Base-by-base conservation (phyloP, 2,888 invertebrate species). In the Lamellibrachia columna region DNA sequence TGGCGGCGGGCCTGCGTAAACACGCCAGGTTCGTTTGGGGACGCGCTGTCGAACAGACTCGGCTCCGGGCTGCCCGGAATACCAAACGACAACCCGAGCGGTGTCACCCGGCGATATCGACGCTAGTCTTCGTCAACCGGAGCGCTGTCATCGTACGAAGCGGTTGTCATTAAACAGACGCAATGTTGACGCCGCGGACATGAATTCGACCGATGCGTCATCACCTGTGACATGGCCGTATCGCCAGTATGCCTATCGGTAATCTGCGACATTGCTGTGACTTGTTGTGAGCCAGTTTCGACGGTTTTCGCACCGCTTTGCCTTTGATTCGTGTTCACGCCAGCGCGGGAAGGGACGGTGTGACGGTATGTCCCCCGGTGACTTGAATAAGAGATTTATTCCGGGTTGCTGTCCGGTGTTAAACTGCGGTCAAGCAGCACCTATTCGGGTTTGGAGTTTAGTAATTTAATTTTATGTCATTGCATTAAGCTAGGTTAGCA, bases 61-160 rank as follows among this genome's bases (percentile, higher is more conserved):
- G 22, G 22, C n/a, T n/a, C 75, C 75, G 75, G 22, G 75, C 22
- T 75, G n/a, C 22, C 75, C 75, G 22, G 75, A n/a, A 6, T 75
- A 15, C 6, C 22, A 6, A n/a, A 75, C 75, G 1, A 75, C 75
- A 11, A 22, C 75, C 75, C 75, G 75, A 75, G 15, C 22, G 15
- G 60, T 60, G 75, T 75, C 75, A 75, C 75, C 75, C 75, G 75
- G 75, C 75, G 75, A 75, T 22, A 75, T 75, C 75, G 75, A n/a
- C 58, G 75, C 75, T 22, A 75, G 22, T 22, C 75, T n/a, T 75
- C 75, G 75, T 75, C 75, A 75, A 75, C 22, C 75, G 75, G 75
- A 75, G 75, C 75, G 75, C 75, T 75, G 75, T 22, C 75, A 75
- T 75, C 75, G 75, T 75, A 22, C 75, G 75, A 75, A 75, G n/a